phyloP scores from a whole-genome alignment of 2,797 vertebrate species.

The Oreortyx pictus region DNA sequence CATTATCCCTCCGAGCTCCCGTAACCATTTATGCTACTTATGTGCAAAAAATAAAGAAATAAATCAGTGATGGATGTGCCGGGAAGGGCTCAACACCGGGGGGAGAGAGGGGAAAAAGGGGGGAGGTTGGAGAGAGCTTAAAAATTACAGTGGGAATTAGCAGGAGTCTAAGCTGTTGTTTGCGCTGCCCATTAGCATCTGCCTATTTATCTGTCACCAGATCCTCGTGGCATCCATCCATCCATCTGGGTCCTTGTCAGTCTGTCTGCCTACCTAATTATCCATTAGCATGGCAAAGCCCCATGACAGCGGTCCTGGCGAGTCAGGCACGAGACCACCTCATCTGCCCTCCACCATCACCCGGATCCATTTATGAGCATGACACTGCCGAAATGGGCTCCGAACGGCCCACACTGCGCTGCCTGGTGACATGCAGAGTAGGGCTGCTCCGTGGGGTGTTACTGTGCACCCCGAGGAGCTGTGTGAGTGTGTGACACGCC shows the following conservation, averaged over 20 bases:
- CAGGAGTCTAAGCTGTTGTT: constrained; percentile 40
- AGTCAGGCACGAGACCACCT: neutral
- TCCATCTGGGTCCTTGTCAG: constrained; percentile 38
- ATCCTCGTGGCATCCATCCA: constrained; percentile 28
- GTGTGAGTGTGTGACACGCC: too few species aligned
- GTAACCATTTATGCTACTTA: neutral
- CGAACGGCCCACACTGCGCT: neutral
- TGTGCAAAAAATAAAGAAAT: neutral
- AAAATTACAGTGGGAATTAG: constrained; percentile 51
- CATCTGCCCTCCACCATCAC: neutral
- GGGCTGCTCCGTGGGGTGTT: neutral
- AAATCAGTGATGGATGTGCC: neutral
- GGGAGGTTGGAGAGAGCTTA: neutral
- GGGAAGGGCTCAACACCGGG: neutral
- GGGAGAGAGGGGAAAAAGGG: too few species aligned
- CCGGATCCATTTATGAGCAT: neutral
- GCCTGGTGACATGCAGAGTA: neutral
- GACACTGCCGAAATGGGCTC: neutral
- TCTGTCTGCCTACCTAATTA: constrained; percentile 42
- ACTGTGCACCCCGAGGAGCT: fast-evolving
- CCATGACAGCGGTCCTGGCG: neutral
- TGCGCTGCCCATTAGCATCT: constrained; percentile 45
- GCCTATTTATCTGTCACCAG: constrained; percentile 33
- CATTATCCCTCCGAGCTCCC: neutral
- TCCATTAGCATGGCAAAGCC: constrained; percentile 6